Evolutionary conservation across 2,113 vertebrate genomes (phyloP).

Genomic region (Ciconia maguari): DNA sequence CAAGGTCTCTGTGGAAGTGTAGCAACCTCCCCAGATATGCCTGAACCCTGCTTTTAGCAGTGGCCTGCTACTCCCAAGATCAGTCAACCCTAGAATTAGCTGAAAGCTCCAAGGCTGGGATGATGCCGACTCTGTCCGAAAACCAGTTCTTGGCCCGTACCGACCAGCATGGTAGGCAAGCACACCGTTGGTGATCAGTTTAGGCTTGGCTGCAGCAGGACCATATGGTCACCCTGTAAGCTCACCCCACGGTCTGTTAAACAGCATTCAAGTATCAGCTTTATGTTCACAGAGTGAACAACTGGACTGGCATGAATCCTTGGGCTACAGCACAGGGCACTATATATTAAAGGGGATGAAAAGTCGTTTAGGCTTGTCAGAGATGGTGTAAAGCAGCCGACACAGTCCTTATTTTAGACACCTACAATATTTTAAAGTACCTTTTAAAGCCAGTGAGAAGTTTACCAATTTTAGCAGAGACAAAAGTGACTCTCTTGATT

Average conservation of each 20-base stretch:
- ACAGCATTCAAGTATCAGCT: background rate
- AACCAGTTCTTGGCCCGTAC: background rate
- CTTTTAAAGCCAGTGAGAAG: background rate
- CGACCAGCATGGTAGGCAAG: background rate
- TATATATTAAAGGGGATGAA: background rate
- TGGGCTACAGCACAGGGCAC: background rate
- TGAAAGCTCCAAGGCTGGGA: background rate
- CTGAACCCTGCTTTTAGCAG: background rate
- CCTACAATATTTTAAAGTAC: background rate
- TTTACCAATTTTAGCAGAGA: background rate
- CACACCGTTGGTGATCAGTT: accelerated
- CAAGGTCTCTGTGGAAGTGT: background rate
- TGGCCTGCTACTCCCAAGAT: background rate
- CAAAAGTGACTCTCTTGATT: background rate
- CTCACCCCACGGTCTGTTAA: background rate
- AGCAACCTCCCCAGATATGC: background rate
- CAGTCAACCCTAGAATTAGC: background rate
- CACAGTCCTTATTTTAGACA: background rate
- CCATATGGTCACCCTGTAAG: background rate
- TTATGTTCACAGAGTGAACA: background rate
- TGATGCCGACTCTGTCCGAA: background rate
- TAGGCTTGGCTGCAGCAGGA: background rate
- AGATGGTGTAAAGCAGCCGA: background rate
- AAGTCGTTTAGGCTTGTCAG: background rate
- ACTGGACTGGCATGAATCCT: background rate